Evolutionary conservation across 2,113 vertebrate genomes (phyloP), one percentile per base, ranked within the genome.

Genomic region (Colaptes auratus): DNA sequence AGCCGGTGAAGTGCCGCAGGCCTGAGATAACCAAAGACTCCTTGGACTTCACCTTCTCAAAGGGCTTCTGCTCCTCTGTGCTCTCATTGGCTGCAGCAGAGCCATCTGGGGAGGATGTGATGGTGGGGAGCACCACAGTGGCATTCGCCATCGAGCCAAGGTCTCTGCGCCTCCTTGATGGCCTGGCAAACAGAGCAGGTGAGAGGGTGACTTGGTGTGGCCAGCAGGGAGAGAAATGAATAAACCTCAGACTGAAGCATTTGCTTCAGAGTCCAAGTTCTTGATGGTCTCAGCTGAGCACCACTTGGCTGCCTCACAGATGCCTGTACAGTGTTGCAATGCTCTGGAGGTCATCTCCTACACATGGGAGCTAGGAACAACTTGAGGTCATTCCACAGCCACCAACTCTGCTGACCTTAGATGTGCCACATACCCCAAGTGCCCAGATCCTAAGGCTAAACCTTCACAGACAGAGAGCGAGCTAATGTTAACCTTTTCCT

Each of bases 1-100:
- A 99, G 24, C 98, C 99, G 0, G 99, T 99, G 78, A 99, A 99
- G 94, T 99, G 99, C 1, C 98, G 98, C 90, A 99, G 98, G 93
- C 98, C 98, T 0, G 99, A 99, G 96, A 99, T 99, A 80, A 99
- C 98, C 21, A 98, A 95, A 0, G 98, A 98, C 96, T 99, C 99
- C 95, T 98, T 99, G 19, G 95, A 97, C 35, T 97, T 95, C 21
- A 99, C 98, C 15, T 98, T 99, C 78, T 98, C 97, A 18, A 98
- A 98, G 1, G 97, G 97, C 65, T 98, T 98, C 53, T 91, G 98
- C 31, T 97, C 97, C 70, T 98, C 98, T 1, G 97, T 59, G 1
- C 95, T 97, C 6, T 97, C 96, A 1, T 98, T 85, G 0, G 55
- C 65, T 9, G 87, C 94, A 5, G 96, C 98, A 10, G 98, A 98